Percentiles rank a stretch among this genome's conserved stretches.
Evolutionary conservation across 2,888 invertebrate genomes (phyloP).

Genomic region (Mylabris sibirica): DNA sequence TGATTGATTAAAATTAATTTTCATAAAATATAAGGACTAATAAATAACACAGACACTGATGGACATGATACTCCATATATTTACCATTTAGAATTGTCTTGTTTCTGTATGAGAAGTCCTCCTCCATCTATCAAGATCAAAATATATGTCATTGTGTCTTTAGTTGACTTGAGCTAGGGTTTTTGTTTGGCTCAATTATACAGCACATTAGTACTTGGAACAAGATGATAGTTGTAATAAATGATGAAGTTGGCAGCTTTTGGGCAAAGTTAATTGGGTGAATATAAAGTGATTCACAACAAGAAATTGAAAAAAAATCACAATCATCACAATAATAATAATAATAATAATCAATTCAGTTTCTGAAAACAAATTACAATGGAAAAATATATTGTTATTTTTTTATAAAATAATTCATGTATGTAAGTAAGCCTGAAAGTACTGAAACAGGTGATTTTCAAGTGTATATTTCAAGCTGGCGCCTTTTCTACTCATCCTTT

Average conservation of each 20-base stretch:
- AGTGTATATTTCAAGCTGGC: conserved; percentile 8
- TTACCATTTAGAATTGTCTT: conserved; percentile 27
- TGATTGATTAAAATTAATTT: conserved; percentile 28
- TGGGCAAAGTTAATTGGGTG: not conserved
- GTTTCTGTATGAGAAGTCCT: conserved; percentile 26
- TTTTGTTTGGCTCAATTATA: conserved; percentile 13
- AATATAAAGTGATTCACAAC: not conserved
- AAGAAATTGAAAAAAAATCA: not conserved
- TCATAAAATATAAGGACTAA: conserved; percentile 29
- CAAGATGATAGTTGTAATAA: conserved; percentile 13
- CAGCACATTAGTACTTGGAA: conserved; percentile 10
- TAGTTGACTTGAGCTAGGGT: conserved; percentile 21
- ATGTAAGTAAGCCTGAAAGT: not conserved
- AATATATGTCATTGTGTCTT: conserved; percentile 33
- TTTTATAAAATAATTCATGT: too few species aligned
- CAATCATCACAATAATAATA: not conserved
- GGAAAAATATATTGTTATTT: too few species aligned
- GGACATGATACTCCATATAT: conserved; percentile 28
- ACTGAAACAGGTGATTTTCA: conserved; percentile 6
- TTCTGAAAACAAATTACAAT: not conserved
- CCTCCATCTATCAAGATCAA: conserved; percentile 35
- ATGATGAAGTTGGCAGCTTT: conserved; percentile 1
- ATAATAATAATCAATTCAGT: not conserved
- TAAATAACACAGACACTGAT: conserved; percentile 23
- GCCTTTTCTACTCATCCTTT: conserved; percentile 6